phyloP scores from a whole-genome alignment of 2,113 vertebrate genomes.

The Tetrax tetrax region DNA sequence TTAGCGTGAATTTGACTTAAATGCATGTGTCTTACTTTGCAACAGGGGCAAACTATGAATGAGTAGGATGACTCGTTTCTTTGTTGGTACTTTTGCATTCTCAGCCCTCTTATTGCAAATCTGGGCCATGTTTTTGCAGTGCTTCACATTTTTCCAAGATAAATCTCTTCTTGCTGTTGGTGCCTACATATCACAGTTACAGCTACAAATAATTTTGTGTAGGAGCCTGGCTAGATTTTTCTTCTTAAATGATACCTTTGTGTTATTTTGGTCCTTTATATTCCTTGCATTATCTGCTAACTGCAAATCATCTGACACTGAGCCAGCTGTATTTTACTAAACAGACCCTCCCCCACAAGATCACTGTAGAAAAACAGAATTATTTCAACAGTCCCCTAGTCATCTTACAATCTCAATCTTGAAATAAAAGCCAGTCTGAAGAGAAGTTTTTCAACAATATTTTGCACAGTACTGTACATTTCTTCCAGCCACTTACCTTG shows the following conservation, averaged over 20 bases:
- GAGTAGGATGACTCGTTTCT: not conserved
- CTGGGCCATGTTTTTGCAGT: not conserved
- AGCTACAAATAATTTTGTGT: not conserved
- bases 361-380: not conserved
- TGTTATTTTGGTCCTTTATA: not conserved
- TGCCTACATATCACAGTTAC: not conserved
- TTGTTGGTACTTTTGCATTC: not conserved
- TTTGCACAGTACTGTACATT: not conserved
- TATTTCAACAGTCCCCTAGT: not conserved
- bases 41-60: not conserved
- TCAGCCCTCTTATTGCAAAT: not conserved
- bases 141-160: not conserved
- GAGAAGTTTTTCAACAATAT: not conserved
- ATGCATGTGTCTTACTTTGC: not conserved
- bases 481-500: not conserved
- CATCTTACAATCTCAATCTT: not conserved
- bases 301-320: slow-evolving; percentile 14
- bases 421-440: not conserved
- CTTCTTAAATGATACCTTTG: not conserved
- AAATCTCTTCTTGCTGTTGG: not conserved
- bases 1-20: not conserved
- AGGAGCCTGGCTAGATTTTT: not conserved
- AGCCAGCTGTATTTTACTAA: slow-evolving; percentile 15
- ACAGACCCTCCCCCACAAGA: not conserved
- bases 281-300: not conserved